phyloP scores from a whole-genome alignment of 2,888 invertebrate genomes.

The Sinopyrophorus schimmeli region DNA sequence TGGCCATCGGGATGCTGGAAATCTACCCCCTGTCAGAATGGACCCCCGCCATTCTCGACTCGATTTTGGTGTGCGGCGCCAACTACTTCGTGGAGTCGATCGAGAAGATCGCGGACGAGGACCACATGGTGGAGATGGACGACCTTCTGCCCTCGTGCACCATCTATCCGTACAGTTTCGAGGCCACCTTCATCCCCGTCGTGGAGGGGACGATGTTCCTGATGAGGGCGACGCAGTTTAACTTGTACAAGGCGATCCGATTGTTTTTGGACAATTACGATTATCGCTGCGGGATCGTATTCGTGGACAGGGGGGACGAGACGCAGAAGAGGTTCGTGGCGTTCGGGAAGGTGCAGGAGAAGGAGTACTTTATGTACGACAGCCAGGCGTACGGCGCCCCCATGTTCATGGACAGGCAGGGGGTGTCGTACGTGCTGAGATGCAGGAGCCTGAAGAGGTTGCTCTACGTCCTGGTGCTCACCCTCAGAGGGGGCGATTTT shows the following conservation, averaged over 20 bases:
- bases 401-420: slow-evolving; percentile 60
- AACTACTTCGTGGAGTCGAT: slow-evolving; percentile 61
- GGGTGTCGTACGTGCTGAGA: slow-evolving; percentile 63
- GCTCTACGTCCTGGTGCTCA: slow-evolving; percentile 65
- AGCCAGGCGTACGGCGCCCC: slow-evolving; percentile 66
- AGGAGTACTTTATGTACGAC: slow-evolving; percentile 70
- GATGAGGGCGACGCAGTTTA: slow-evolving; percentile 60
- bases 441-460: slow-evolving; percentile 61
- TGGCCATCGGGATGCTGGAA: slow-evolving; percentile 59
- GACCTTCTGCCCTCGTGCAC: slow-evolving; percentile 61
- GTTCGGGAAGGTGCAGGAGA: slow-evolving; percentile 50
- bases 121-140: slow-evolving; percentile 62
- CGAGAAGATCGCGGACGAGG: slow-evolving; percentile 55
- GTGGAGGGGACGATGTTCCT: slow-evolving; percentile 67
- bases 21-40: slow-evolving; percentile 66
- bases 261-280: slow-evolving; percentile 62
- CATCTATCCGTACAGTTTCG: slow-evolving; percentile 63
- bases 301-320: slow-evolving; percentile 57
- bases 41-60: slow-evolving; percentile 65
- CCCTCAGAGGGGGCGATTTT: slow-evolving; percentile 57
- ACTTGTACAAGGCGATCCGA: slow-evolving; percentile 64
- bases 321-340: slow-evolving; percentile 46
- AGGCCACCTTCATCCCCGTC: slow-evolving; percentile 60
- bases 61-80: slow-evolving; percentile 64
- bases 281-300: slow-evolving; percentile 60